Percentiles rank a stretch among this genome's conserved stretches.
Evolutionary conservation across 2,888 invertebrate species (phyloP).

Genomic region (Dichetophora obliterata): DNA sequence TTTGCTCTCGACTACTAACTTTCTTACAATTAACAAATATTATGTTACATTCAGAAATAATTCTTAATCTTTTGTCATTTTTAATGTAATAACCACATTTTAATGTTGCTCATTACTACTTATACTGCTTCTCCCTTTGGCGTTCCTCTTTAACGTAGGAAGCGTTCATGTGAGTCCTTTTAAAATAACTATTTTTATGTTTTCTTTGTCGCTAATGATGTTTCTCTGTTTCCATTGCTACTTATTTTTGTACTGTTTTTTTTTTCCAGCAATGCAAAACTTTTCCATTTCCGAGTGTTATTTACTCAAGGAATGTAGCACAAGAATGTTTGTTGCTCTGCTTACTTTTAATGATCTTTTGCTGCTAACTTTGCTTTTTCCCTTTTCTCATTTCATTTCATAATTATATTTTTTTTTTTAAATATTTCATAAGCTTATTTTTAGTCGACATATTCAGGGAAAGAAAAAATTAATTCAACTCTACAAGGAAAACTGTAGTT

Average conservation of each 20-base stretch:
- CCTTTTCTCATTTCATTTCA: background rate
- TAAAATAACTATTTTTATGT: background rate
- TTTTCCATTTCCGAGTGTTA: conserved; percentile 1
- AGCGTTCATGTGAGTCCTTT: background rate
- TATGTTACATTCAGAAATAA: no score
- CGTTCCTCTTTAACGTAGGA: background rate
- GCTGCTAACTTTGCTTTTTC: background rate
- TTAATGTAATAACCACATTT: background rate
- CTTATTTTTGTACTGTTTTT: background rate
- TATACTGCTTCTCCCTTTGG: background rate
- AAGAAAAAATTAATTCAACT: no score
- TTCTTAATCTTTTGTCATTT: background rate
- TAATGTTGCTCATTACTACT: background rate
- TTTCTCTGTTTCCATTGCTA: background rate
- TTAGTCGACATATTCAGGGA: background rate
- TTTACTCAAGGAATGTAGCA: conserved; percentile 16
- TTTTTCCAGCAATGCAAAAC: background rate
- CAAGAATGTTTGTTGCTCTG: conserved; percentile 22
- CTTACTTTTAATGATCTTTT: conserved; percentile 7
- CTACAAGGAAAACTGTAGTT: no score
- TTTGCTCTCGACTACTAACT: no score
- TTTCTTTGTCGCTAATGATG: conserved; percentile 31
- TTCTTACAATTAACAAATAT: no score
- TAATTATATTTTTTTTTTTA: conserved; percentile 8
- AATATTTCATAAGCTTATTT: background rate